Base-by-base conservation (phyloP, 2,797 vertebrate genomes). In the Tadarida brasiliensis region DNA sequence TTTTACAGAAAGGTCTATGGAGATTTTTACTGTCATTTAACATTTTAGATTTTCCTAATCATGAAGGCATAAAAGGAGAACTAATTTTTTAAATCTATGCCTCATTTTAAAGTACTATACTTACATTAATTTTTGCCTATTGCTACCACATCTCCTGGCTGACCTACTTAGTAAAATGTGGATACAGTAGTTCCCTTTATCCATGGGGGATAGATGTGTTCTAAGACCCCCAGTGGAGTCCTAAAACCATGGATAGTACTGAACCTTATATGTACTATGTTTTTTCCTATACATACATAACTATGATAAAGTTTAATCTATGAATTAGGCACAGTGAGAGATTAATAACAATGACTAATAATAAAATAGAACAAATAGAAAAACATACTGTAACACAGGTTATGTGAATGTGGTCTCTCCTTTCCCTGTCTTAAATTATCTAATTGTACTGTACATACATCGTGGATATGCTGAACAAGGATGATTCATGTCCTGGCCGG, bases 21-120 rank as follows among this genome's bases (percentile, higher is more conserved):
- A 63, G 14, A 33, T 28, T 56, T 88, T 71, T 73, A 54, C n/a
- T 70, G 10, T 84, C 65, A 56, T 61, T 22, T 65, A 57, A 1
- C 57, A 70, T 59, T 87, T 90, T 39, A 82, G 44, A 22, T 90
- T 85, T 78, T 86, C 61, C 39, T 82, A 82, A 17, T 90, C 35
- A 70, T 81, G 20, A n/a, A 35, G 15, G 16, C 49, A 33, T 80
- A 39, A 67, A 90, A 16, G 11, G 3, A 95, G 26, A 68, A 51
- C 22, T 20, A 63, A 6, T 77, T 39, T 33, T 28, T 87, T 95
- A 61, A 47, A 39, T 7, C 39, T 59, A 9, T 11, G 19, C 11
- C 44, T 92, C 14, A 28, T 80, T 96, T 90, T 59, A 24, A 68
- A 56, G 71, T 49, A 3, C 20, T 30, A 76, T 14, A 19, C 12